phyloP scores from a whole-genome alignment of 2,113 vertebrate species.

The Chloebia gouldiae region DNA sequence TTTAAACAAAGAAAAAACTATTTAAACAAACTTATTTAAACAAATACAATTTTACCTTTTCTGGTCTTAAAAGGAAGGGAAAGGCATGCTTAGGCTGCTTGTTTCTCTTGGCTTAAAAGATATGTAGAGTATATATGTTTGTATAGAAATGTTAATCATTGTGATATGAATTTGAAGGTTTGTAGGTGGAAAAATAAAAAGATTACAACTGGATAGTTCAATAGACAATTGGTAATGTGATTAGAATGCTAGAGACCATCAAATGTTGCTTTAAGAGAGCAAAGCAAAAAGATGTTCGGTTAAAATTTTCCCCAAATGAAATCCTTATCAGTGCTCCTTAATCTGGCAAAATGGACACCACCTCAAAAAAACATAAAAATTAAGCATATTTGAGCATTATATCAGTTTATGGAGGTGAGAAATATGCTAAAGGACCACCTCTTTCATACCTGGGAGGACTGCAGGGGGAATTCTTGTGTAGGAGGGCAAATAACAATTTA shows the following conservation, averaged over 20 bases:
- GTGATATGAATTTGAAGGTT: not conserved
- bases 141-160: not conserved
- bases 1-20: not conserved
- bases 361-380: not conserved
- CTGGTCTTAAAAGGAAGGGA: not conserved
- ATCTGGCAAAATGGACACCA: not conserved
- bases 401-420: not conserved
- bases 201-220: not conserved
- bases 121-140: not conserved
- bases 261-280: not conserved
- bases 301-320: not conserved
- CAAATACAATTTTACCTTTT: not conserved
- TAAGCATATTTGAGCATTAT: rapidly evolving
- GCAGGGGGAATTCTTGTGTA: not conserved
- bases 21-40: not conserved
- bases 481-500: not conserved
- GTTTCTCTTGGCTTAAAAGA: not conserved
- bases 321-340: not conserved
- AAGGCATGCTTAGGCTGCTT: not conserved
- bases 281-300: not conserved
- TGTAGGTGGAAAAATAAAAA: not conserved
- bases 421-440: not conserved
- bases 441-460: not conserved
- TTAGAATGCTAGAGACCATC: not conserved
- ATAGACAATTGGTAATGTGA: not conserved